Evolutionary conservation across 2,888 invertebrate genomes (phyloP).

Genomic region (Mimumesa dahlbomi): DNA sequence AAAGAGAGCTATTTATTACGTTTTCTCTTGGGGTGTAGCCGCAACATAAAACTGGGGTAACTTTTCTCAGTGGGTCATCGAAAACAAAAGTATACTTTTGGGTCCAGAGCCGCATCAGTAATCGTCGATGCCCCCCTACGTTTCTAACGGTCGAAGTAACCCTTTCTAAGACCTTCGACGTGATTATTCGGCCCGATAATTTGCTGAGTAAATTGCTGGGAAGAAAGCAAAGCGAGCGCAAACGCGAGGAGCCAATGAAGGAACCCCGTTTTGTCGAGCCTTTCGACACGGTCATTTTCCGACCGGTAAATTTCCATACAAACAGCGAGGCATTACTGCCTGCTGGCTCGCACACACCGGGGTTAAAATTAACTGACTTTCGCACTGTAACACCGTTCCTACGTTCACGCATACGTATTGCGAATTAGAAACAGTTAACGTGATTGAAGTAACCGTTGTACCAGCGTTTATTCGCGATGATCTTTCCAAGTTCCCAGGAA

Average conservation of each 20-base stretch:
- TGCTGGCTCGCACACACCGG: slow-evolving; percentile 33
- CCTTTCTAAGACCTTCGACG: slow-evolving; percentile 17
- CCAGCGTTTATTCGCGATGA: no score
- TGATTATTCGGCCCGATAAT: slow-evolving; percentile 49
- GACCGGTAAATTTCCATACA: slow-evolving; percentile 74
- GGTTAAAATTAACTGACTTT: slow-evolving; percentile 61
- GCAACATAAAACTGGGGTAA: no score
- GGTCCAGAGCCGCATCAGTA: no score
- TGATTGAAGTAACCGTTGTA: slow-evolving; percentile 36
- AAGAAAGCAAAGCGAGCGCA: slow-evolving; percentile 43
- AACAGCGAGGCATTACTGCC: slow-evolving; percentile 46
- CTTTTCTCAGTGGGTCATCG: not conserved
- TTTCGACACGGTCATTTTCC: slow-evolving; percentile 73
- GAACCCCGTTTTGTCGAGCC: slow-evolving; percentile 56
- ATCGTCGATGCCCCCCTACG: slow-evolving; percentile 6
- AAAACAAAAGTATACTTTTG: no score
- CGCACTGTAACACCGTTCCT: slow-evolving; percentile 34
- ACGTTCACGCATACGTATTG: slow-evolving; percentile 32
- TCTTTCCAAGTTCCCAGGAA: no score
- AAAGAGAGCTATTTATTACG: not conserved
- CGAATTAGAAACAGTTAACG: slow-evolving; percentile 43
- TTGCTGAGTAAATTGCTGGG: slow-evolving; percentile 46
- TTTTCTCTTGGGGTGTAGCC: no score
- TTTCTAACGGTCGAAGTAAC: slow-evolving; percentile 14
- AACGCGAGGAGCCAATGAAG: slow-evolving; percentile 38